These are phyloP conservation scores for Dexiosoma caninum DNA, from an alignment of 2,888 invertebrate species.

Conservation along the genomic window DNA sequence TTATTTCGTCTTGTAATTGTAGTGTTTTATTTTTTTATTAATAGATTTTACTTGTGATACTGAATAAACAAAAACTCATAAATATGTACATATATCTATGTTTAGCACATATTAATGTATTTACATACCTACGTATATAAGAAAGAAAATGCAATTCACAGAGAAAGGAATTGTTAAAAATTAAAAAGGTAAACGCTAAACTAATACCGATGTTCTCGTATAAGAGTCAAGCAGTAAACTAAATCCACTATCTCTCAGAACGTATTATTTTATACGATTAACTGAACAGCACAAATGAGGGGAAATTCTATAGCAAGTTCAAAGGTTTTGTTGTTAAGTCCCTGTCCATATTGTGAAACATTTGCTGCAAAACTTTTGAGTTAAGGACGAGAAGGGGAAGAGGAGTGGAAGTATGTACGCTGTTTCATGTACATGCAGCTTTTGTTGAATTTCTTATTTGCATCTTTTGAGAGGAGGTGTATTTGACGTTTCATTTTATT, in stretches of 20 bases:
- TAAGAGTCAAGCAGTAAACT: constrained; percentile 34
- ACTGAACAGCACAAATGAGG: not conserved
- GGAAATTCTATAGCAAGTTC: no score
- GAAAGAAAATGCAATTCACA: not conserved
- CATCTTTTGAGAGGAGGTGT: no score
- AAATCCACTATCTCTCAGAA: constrained; percentile 33
- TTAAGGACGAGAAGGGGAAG: no score
- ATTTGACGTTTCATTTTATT: no score
- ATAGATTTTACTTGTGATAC: not conserved
- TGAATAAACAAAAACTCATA: constrained; percentile 15
- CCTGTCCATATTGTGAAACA: no score
- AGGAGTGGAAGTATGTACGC: no score
- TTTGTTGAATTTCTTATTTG: no score
- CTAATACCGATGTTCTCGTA: not conserved
- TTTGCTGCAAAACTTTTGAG: no score
- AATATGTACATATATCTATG: not conserved
- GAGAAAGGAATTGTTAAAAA: not conserved
- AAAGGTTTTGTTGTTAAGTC: no score
- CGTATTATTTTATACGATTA: constrained; percentile 41
- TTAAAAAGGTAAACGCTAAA: not conserved
- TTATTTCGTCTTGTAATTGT: not conserved
- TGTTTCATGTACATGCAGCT: no score
- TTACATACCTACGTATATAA: not conserved
- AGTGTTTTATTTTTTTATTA: not conserved
- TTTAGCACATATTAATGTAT: no score